Percentiles rank a stretch among this genome's conserved stretches.
Evolutionary conservation across 2,113 vertebrate genomes (phyloP).

Genomic region (Lampris incognitus): DNA sequence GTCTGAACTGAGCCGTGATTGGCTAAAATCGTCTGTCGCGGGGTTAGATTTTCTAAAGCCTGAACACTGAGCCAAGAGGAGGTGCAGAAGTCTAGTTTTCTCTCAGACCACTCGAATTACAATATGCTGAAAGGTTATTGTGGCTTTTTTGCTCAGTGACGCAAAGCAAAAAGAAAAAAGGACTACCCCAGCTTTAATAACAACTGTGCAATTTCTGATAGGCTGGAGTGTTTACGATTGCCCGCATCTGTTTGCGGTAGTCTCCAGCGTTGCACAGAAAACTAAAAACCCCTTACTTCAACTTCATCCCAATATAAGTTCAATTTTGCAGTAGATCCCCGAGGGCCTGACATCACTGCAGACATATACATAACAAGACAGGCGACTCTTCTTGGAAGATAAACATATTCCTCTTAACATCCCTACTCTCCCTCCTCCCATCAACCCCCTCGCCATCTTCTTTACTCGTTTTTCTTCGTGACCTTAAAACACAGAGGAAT

Average conservation of each 20-base stretch:
- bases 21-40: too few species aligned
- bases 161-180: too few species aligned
- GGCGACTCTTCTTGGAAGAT: background rate
- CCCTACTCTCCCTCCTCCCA: constrained; percentile 6
- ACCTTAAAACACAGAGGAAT: constrained; percentile 65
- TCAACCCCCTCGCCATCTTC: constrained; percentile 36
- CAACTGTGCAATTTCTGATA: too few species aligned
- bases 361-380: constrained; percentile 32
- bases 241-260: background rate
- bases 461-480: constrained; percentile 30
- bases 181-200: too few species aligned
- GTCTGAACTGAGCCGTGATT: too few species aligned
- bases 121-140: too few species aligned
- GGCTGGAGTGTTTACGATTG: too few species aligned
- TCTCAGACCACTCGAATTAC: too few species aligned
- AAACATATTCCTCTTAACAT: constrained; percentile 32
- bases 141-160: too few species aligned
- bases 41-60: too few species aligned
- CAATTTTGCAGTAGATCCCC: constrained; percentile 49
- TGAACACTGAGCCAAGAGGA: too few species aligned
- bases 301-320: constrained; percentile 29
- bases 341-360: constrained; percentile 40
- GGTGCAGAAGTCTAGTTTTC: too few species aligned
- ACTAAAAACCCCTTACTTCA: constrained; percentile 2
- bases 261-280: background rate